Evolutionary conservation across 2,888 invertebrate species (phyloP), one percentile per base, ranked within the genome.

Genomic region (Drosophila antonietae): DNA sequence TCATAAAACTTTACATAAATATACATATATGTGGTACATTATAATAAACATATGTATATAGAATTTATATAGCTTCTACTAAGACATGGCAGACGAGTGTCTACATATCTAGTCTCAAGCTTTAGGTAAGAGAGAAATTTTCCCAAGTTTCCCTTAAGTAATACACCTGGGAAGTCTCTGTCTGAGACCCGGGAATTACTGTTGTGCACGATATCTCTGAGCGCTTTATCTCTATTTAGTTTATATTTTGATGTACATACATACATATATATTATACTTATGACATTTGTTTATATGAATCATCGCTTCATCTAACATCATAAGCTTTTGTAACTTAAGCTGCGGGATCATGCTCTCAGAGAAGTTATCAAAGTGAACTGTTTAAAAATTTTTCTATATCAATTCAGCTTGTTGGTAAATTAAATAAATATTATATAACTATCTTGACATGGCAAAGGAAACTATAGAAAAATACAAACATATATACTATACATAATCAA

Each of bases 161-260:
- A 51, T 51, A 51, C 18, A 7, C 51, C 51, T 33, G 2, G 6
- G 33, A 51, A 51, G 10, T 51, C 51, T 51, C 33, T 10, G 18
- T 1, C 1, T 1, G 51, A 51, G 51, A 51, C 51, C 33, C 33
- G 51, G 51, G 52, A 20, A 52, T 52, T 14, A 35, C 52, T 52
- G 5, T 28, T 28, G 28, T 28, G 28, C 28, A 28, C 28, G 28
- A 28, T 28, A 28, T 28, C 5, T 28, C 28, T 28, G 39, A 37
- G 18, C 18, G n/a, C 9, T 12, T 33, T 46, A 14, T 6, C 12
- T 6, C 12, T 44, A 20, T 14, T 44, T 20, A 12, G 2, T 15
- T 15, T 44, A 44, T 20, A 7, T 33, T 33, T 33, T 33, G 9
- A 33, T 33, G 9, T 33, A 33, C 9, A 31, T 37, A 33, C 9